phyloP scores from a whole-genome alignment of 2,888 invertebrate species.

The Caenorhabditis sp. region DNA sequence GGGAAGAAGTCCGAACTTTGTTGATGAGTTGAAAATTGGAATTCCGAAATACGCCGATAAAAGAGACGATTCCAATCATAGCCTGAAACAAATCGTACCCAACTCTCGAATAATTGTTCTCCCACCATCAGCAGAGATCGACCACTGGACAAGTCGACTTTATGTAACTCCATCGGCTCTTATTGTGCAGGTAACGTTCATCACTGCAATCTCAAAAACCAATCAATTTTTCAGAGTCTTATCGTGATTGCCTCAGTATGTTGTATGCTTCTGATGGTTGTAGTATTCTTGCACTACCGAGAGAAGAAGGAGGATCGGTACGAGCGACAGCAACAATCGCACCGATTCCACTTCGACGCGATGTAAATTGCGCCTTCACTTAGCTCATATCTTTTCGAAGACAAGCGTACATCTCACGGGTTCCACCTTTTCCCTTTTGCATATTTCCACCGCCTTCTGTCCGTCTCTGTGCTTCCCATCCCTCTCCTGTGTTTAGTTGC shows the following conservation, averaged over 20 bases:
- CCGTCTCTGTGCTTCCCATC: neutral
- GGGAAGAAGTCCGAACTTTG: constrained; percentile 98
- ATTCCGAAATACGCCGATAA: constrained; percentile 66
- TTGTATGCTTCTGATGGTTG: constrained; percentile 77
- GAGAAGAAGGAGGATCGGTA: constrained; percentile 80
- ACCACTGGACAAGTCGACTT: constrained; percentile 78
- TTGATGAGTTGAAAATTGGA: constrained; percentile 84
- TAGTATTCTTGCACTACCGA: constrained; percentile 77
- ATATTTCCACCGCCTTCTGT: constrained; percentile 4
- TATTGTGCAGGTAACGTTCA: constrained; percentile 71
- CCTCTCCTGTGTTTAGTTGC: constrained; percentile 17
- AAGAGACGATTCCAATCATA: constrained; percentile 63
- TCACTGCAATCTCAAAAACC: neutral
- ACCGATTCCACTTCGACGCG: constrained; percentile 83
- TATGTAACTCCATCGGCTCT: constrained; percentile 82
- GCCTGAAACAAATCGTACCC: constrained; percentile 87
- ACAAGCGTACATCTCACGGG: constrained; percentile 13
- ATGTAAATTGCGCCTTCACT: constrained; percentile 73
- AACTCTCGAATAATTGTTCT: constrained; percentile 98
- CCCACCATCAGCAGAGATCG: constrained; percentile 86
- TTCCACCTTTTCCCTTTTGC: constrained; percentile 8
- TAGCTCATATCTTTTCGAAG: constrained; percentile 11
- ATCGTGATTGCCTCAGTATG: constrained; percentile 78
- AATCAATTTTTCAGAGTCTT: constrained; percentile 64
- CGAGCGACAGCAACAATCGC: constrained; percentile 80